phyloP scores from a whole-genome alignment of 1,140 invertebrate genomes.

The Carposina sasakii region DNA sequence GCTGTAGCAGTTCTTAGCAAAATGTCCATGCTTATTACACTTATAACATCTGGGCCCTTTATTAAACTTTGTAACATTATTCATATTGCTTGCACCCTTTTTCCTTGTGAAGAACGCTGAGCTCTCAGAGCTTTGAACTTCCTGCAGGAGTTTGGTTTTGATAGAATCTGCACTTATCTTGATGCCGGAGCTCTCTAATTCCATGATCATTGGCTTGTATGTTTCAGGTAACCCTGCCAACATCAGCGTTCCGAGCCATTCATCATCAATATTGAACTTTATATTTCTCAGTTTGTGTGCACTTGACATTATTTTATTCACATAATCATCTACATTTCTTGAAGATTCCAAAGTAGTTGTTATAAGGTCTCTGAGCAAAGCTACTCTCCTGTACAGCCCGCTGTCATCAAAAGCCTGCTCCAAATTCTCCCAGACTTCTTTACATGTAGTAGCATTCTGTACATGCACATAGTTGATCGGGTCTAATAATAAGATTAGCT shows the following conservation, averaged over 20 bases:
- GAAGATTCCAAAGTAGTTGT: slow-evolving; percentile 26
- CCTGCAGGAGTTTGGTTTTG: slow-evolving; percentile 39
- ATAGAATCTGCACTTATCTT: slow-evolving; percentile 35
- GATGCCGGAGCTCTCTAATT: too few relatives aligned
- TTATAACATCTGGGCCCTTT: too few relatives aligned
- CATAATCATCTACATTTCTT: too few relatives aligned
- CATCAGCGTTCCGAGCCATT: too few relatives aligned
- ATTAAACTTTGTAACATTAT: too few relatives aligned
- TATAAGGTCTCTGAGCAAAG: slow-evolving; percentile 24
- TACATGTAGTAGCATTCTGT: slow-evolving; percentile 20
- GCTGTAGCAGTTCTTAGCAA: neutral
- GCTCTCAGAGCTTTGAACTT: too few relatives aligned
- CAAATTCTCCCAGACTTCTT: slow-evolving; percentile 32
- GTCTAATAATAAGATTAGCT: too few relatives aligned
- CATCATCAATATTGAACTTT: slow-evolving; percentile 30
- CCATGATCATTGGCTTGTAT: slow-evolving; percentile 50
- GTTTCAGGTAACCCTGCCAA: too few relatives aligned
- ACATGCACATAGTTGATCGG: slow-evolving; percentile 29
- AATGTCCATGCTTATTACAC: too few relatives aligned
- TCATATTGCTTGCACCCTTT: too few relatives aligned
- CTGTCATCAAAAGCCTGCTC: slow-evolving; percentile 29
- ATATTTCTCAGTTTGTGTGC: slow-evolving; percentile 35
- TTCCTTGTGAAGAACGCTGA: too few relatives aligned
- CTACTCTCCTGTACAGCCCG: slow-evolving; percentile 31
- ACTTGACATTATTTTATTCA: slow-evolving; percentile 35